Base-by-base conservation (phyloP, 2,888 invertebrate species). In the Baronia brevicornis region DNA sequence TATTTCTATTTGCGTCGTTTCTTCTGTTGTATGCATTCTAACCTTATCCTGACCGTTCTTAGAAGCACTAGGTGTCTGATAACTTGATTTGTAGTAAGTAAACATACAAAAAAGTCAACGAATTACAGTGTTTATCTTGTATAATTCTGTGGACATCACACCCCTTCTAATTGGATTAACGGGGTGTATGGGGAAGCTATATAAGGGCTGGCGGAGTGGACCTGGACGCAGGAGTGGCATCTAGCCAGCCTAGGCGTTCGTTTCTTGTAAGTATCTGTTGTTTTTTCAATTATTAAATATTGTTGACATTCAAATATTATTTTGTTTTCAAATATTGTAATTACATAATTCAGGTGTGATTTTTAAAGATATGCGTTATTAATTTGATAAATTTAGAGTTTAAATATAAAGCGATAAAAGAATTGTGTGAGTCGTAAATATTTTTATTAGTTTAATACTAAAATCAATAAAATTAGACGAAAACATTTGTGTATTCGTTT, bases 221-320 rank as follows among this genome's bases (percentile, higher is more conserved):
- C 23, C 4, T 2, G 31, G 52, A 60, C 70, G 66, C 65, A 65
- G 61, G 73, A 74, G 75, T 75, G 67, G 70, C 59, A 58, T 52
- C 42, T 24, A 54, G 73, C 65, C 68, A 67, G 73, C 72, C 71
- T 57, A 60, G 54, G 66, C 60, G 70, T 48, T 50, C 47, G 62
- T 59, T 56, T 51, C 44, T 44, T 40, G 73, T 73, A 45, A 73
- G 73, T 73, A 58, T 36, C 38, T 43, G 33, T 39, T 40, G 35
- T 35, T 34, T 37, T 39, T 39, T 31, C 3, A 35, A 21, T 33
- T 35, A 10, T 18, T 32, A 6, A 8, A 10, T 12, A 21, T 18
- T 9, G 11, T 12, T 23, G 11, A 6, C 10, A 9, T 4, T 9
- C 6, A 9, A 9, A 4, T 11, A 5, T 20, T 5, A 15, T 11